Evolutionary conservation across 2,797 vertebrate genomes (phyloP).

Genomic region (Trematocara caparti): DNA sequence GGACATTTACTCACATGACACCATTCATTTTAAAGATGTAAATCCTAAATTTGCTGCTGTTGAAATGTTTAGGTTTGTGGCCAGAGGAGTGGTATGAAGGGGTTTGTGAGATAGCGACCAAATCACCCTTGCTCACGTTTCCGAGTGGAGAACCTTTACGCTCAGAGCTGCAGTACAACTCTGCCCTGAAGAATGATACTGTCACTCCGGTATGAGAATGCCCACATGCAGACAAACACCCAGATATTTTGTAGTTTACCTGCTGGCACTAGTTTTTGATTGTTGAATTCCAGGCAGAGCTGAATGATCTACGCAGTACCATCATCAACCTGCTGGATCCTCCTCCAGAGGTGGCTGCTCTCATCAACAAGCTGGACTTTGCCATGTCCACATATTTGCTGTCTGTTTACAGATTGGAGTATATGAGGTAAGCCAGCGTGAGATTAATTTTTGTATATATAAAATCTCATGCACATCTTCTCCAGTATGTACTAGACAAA

Average conservation of each 20-base stretch:
- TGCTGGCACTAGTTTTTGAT: not conserved
- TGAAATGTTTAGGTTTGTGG: conserved; percentile 83
- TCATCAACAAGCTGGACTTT: conserved; percentile 96
- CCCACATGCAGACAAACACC: not conserved
- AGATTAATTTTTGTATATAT: not conserved
- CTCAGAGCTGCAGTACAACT: conserved; percentile 96
- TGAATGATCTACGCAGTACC: conserved; percentile 88
- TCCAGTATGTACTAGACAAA: not conserved
- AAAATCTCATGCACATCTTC: not conserved
- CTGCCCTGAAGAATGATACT: conserved; percentile 94
- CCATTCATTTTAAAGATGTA: not conserved
- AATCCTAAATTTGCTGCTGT: not conserved
- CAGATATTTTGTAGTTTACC: conserved; percentile 42
- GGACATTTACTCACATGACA: not conserved
- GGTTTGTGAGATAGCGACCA: conserved; percentile 94
- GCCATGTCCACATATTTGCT: conserved; percentile 98
- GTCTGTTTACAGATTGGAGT: conserved; percentile 94
- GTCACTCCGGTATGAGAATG: conserved; percentile 78
- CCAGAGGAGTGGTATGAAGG: conserved; percentile 98
- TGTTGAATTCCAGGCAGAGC: conserved; percentile 80
- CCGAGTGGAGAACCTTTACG: conserved; percentile 94
- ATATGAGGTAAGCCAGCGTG: conserved; percentile 84
- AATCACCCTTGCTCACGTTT: conserved; percentile 92
- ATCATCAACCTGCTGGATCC: conserved; percentile 93
- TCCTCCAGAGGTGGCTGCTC: conserved; percentile 85